Percentiles rank a stretch among this genome's conserved stretches.
Evolutionary conservation across 1,140 invertebrate genomes (phyloP).

Genomic region (Trichonephila inaurata): DNA sequence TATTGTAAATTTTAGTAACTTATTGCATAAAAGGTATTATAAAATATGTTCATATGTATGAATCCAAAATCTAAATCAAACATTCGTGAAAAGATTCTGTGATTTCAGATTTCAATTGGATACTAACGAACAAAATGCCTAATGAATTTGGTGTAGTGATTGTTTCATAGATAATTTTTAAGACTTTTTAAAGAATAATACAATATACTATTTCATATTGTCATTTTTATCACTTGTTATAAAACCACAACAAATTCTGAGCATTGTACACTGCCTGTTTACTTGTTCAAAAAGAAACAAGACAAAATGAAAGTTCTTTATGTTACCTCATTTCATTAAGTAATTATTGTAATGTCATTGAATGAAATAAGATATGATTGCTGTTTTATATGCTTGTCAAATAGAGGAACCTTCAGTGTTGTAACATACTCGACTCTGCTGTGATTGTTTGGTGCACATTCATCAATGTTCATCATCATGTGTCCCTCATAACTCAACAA

Average conservation of each 20-base stretch:
- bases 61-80: background rate
- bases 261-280: background rate
- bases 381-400: background rate
- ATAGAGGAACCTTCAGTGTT: background rate
- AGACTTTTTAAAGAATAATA: too few species aligned
- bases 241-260: background rate
- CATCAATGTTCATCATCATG: conserved; percentile 31
- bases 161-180: too few species aligned
- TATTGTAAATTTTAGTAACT: background rate
- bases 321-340: too few species aligned
- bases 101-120: too few species aligned
- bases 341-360: too few species aligned
- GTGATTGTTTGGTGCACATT: conserved; percentile 56
- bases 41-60: background rate
- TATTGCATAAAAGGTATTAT: background rate
- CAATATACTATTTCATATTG: too few species aligned
- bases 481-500: conserved; percentile 18
- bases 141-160: too few species aligned
- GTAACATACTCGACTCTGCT: conserved; percentile 28
- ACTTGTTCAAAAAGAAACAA: background rate
- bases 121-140: too few species aligned
- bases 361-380: too few species aligned
- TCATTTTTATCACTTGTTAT: background rate
- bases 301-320: too few species aligned
- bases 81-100: background rate